Conservation (phyloP, 2,113 vertebrate species). For the Seriola aureovittata region DNA sequence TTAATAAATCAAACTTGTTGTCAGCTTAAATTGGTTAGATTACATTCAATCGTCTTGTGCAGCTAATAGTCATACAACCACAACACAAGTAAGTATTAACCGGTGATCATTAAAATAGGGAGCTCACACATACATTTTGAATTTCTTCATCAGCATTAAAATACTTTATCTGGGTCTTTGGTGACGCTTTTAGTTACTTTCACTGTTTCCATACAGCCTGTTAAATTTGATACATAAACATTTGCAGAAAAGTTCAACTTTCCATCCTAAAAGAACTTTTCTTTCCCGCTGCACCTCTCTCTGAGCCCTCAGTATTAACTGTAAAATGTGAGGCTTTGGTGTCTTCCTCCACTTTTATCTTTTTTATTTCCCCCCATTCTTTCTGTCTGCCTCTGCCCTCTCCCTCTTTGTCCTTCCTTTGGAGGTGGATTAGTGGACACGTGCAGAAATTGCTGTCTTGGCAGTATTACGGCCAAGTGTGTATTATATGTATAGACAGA, state of each 20-base stretch:
- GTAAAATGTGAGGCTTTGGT: constrained; percentile 62
- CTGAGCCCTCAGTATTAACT: constrained; percentile 61
- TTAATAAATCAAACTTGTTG: neutral
- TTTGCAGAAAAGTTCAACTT: neutral
- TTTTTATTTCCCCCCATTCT: constrained; percentile 16
- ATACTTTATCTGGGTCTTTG: neutral
- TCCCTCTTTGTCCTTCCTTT: constrained; percentile 9
- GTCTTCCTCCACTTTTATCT: constrained; percentile 47
- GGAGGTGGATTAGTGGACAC: neutral
- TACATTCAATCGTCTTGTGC: neutral
- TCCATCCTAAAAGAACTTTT: neutral
- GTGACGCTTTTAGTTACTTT: neutral
- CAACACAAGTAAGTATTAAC: neutral
- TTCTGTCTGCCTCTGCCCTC: constrained; percentile 16
- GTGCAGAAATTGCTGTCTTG: constrained; percentile 26
- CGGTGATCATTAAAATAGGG: neutral
- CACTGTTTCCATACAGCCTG: neutral
- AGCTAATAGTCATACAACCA: neutral
- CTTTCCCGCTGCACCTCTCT: constrained; percentile 31
- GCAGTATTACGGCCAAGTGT: constrained; percentile 13
- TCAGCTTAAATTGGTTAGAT: neutral
- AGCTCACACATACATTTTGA: neutral
- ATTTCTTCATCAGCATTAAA: neutral
- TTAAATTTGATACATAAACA: neutral
- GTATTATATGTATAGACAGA: neutral